These are phyloP conservation scores for Xylota segnis DNA, from an alignment of 2,888 invertebrate species.

Conservation along the genomic window DNA sequence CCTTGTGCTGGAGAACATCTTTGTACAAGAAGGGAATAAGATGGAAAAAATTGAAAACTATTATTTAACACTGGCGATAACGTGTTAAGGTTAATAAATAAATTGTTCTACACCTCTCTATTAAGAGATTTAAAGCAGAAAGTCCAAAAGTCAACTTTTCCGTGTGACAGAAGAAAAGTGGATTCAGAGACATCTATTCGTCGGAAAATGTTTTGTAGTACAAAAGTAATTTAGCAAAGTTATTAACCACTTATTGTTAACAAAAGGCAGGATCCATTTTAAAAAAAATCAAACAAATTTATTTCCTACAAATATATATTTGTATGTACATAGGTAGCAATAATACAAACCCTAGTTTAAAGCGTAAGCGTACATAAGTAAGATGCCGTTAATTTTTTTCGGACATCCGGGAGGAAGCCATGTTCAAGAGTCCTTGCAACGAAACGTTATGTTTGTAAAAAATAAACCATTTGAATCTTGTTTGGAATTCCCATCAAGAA, in stretches of 20 bases:
- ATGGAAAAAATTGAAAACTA: conserved; percentile 6
- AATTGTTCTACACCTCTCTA: conserved; percentile 22
- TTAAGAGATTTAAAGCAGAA: conserved; percentile 8
- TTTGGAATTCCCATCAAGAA: no score
- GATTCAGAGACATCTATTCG: conserved; percentile 22
- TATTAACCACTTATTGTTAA: not conserved
- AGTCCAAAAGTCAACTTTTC: conserved; percentile 60
- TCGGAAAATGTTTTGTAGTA: not conserved
- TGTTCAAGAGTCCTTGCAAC: no score
- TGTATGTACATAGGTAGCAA: no score
- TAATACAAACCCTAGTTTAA: no score
- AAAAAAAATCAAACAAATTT: no score
- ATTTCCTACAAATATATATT: no score
- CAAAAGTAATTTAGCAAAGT: not conserved
- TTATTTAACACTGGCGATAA: conserved; percentile 55
- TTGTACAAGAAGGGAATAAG: conserved; percentile 28
- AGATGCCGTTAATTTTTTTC: no score
- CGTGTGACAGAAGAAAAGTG: conserved; percentile 12
- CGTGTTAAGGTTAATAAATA: conserved; percentile 40
- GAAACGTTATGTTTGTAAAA: no score
- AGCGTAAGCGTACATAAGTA: no score
- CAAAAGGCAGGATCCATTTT: no score
- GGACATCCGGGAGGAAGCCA: no score
- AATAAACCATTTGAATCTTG: no score
- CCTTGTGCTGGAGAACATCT: conserved; percentile 82